Evolutionary conservation across 2,888 invertebrate species (phyloP).

Genomic region (Cephalotes varians): DNA sequence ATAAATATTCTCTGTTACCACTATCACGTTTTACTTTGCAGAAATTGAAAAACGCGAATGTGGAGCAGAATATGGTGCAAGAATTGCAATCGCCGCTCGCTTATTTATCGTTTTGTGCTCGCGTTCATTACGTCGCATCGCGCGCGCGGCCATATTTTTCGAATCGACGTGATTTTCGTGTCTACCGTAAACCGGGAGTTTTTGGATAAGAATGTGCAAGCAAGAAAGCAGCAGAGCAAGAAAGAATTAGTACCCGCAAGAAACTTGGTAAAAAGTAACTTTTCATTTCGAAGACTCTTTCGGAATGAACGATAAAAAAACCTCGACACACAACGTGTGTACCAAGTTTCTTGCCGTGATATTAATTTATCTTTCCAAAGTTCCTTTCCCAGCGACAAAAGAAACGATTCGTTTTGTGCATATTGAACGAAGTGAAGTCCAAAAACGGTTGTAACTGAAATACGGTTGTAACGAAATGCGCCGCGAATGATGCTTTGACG

Average conservation of each 20-base stretch:
- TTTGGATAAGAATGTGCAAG: background rate
- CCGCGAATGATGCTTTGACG: conserved; percentile 2
- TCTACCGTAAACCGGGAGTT: background rate
- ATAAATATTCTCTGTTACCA: conserved; percentile 66
- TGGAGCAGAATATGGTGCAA: background rate
- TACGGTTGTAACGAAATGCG: background rate
- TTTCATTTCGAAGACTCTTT: background rate
- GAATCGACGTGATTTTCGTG: background rate
- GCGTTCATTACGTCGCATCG: conserved; percentile 17
- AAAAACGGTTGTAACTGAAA: background rate
- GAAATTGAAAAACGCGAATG: conserved; percentile 42
- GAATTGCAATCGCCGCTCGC: background rate
- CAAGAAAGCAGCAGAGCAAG: background rate
- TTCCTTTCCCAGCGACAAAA: background rate
- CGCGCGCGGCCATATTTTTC: background rate
- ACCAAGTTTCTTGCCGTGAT: background rate
- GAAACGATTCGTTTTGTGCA: background rate
- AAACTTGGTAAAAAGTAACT: background rate
- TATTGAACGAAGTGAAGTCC: background rate
- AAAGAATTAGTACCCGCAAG: background rate
- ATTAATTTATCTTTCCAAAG: conserved; percentile 1
- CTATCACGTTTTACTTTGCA: conserved; percentile 60
- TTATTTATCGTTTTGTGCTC: conserved; percentile 11
- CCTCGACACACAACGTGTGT: background rate
- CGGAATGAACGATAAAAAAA: background rate